A percentile compares a stretch with the other conserved stretches of the same genome.
phyloP scores from a whole-genome alignment of 2,888 invertebrate genomes.

The Euplagia quadripunctaria region DNA sequence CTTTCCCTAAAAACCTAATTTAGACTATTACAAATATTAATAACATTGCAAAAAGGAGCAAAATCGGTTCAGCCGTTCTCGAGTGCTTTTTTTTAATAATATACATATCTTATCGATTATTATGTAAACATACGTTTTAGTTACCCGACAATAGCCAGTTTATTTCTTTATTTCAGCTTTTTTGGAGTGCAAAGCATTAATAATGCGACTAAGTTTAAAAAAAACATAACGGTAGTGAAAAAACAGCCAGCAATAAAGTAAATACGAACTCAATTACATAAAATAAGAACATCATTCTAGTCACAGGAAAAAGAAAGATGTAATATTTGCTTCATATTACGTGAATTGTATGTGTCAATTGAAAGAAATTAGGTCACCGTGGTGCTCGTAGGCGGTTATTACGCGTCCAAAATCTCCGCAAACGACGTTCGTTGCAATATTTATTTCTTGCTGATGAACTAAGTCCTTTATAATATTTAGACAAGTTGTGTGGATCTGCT shows the following conservation, averaged over 20 bases:
- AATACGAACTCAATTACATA: not conserved
- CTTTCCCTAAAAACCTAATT: no score
- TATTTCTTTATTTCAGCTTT: not conserved
- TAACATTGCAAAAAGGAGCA: no score
- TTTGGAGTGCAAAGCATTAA: not conserved
- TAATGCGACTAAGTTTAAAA: not conserved
- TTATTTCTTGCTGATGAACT: constrained; percentile 5
- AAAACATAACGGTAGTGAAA: not conserved
- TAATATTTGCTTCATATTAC: constrained; percentile 12
- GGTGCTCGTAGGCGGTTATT: constrained; percentile 12
- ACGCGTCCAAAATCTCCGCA: not conserved
- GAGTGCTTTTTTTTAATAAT: no score
- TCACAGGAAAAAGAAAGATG: not conserved
- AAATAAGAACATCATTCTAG: not conserved
- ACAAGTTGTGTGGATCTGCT: not conserved
- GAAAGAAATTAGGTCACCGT: constrained; percentile 14
- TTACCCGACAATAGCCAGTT: no score
- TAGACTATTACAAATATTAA: no score
- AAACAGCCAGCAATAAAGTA: not conserved
- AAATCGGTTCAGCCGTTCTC: no score
- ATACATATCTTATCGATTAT: no score
- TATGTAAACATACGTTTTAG: no score
- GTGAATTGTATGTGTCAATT: constrained; percentile 12
- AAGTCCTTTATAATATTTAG: not conserved
- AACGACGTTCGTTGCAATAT: constrained; percentile 5